Base-by-base conservation (phyloP, 2,888 invertebrate species). In the Nemotelus nigrinus region DNA sequence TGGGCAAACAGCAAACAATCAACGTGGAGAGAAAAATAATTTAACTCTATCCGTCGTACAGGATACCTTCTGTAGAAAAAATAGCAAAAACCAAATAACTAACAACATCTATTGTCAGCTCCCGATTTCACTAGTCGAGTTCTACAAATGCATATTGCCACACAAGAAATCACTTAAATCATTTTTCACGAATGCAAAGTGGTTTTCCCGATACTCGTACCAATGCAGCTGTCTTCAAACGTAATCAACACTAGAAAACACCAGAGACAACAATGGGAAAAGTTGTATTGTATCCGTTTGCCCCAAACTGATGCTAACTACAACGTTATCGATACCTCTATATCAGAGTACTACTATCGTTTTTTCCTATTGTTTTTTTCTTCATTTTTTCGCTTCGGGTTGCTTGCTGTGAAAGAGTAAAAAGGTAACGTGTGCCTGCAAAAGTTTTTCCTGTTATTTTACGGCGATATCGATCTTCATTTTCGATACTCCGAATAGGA, bases 401-500 rank as follows among this genome's bases (percentile, higher is more conserved):
- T 60, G 60, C 25, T 57, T 57, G 25, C 57, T 57, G 25, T 7
- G 25, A 57, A 57, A 57, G n/a, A 7, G 25, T 25, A 2, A 57
- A 39, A 7, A 60, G 25, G n/a, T 4, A 47, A 67, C n/a, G 39
- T 41, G n/a, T 25, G 47, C n/a, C 67, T 25, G 67, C n/a, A 67
- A 47, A 67, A 25, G 3, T 48, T 67, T 44, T 43, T 55, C 43
- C 43, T 41, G 10, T 47, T 10, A 7, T 47, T 10, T 53, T 55
- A 25, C 71, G 43, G 39, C 25, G 67, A 72, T 72, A 72, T 72
- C 71, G 71, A 72, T 72, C 71, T 72, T 72, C 71, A 72, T 72
- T 72, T 72, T 72, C 70, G 70, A 70, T 70, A 70, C 57, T 70
- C 25, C 70, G 70, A 58, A 72, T 72, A 58, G 71, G 58, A 72